phyloP scores from a whole-genome alignment of 2,888 invertebrate species.

The Ormyrus labotus region DNA sequence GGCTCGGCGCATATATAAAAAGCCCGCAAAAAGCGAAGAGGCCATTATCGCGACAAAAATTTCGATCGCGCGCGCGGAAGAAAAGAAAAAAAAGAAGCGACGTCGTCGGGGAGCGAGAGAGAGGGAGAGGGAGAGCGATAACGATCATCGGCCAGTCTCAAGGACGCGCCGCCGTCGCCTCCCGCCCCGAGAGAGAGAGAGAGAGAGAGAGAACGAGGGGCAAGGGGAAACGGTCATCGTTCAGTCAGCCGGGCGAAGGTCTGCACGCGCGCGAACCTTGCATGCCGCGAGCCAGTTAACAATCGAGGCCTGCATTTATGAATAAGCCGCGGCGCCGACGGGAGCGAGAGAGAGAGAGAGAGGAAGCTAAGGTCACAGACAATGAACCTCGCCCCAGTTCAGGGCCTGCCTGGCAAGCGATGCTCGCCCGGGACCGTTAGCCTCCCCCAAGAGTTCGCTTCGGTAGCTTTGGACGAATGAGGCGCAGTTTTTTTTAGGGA shows the following conservation, averaged over 20 bases:
- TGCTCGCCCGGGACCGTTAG: conserved; percentile 34
- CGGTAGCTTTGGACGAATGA: too few species aligned
- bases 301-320: conserved; percentile 69
- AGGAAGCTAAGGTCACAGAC: conserved; percentile 64
- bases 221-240: conserved; percentile 50
- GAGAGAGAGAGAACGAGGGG: not conserved
- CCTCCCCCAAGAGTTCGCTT: not conserved
- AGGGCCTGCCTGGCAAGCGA: conserved; percentile 61
- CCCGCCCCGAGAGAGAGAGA: too few species aligned
- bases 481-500: too few species aligned
- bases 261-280: conserved; percentile 56
- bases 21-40: not conserved
- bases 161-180: not conserved
- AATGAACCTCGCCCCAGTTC: conserved; percentile 72
- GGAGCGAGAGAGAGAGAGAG: too few species aligned
- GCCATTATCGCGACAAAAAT: not conserved
- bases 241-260: conserved; percentile 51
- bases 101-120: not conserved
- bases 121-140: not conserved
- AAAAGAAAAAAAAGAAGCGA: too few species aligned
- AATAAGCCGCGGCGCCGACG: conserved; percentile 61
- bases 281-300: conserved; percentile 70
- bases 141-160: conserved; percentile 30
- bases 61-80: not conserved
- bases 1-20: not conserved